A percentile compares a stretch with the other conserved stretches of the same genome.
phyloP scores from a whole-genome alignment of 2,113 vertebrate species.

The Panurus biarmicus region DNA sequence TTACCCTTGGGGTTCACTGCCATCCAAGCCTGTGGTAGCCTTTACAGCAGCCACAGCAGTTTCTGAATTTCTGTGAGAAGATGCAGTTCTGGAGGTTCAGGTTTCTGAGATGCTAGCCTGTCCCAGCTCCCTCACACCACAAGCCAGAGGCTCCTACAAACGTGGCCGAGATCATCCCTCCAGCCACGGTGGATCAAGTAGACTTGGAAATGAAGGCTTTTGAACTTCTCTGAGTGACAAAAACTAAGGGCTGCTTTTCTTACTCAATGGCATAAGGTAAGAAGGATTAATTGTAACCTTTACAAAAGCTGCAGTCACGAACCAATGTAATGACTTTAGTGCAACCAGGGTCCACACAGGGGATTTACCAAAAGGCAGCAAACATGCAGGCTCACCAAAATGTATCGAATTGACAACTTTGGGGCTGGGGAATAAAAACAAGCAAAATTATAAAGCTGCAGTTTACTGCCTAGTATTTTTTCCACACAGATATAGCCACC shows the following conservation, averaged over 20 bases:
- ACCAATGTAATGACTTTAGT: rapidly evolving
- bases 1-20: background rate
- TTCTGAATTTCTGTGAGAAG: background rate
- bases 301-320: background rate
- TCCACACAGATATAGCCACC: background rate
- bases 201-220: background rate
- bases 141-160: background rate
- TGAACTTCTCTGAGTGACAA: background rate
- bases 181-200: background rate
- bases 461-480: background rate
- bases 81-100: background rate
- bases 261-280: background rate
- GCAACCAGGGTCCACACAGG: background rate
- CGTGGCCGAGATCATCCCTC: background rate
- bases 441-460: background rate
- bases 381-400: rapidly evolving
- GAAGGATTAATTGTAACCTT: background rate
- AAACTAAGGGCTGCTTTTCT: background rate
- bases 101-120: background rate
- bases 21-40: background rate
- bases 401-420: background rate
- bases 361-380: background rate
- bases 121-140: rapidly evolving
- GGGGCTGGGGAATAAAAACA: background rate
- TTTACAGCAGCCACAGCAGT: background rate